Percentiles rank a stretch among this genome's conserved stretches.
phyloP scores from a whole-genome alignment of 2,113 vertebrate genomes.

The Myotis yumanensis region DNA sequence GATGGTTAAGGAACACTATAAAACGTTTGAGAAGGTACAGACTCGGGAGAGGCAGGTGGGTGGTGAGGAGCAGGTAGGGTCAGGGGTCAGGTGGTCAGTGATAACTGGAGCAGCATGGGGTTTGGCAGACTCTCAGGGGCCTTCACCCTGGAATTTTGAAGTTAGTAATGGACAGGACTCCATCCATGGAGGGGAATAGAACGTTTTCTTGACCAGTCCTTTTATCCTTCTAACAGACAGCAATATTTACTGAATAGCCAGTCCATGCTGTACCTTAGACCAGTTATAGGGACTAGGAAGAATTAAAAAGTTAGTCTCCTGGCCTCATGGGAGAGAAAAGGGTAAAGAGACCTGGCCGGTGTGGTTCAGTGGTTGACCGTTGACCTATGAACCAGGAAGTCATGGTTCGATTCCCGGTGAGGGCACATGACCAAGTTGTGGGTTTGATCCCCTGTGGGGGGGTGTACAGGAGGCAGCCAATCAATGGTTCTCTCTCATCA shows the following conservation, averaged over 20 bases:
- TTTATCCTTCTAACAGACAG: background rate
- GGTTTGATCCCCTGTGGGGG: too few relatives aligned
- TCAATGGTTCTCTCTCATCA: too few relatives aligned
- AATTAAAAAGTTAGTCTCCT: background rate
- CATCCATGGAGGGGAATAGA: background rate
- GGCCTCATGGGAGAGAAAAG: background rate
- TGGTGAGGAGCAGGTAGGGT: background rate
- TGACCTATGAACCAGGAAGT: too few relatives aligned
- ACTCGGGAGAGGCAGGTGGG: background rate
- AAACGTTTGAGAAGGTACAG: conserved; percentile 87
- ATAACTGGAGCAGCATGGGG: background rate
- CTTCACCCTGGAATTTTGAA: background rate
- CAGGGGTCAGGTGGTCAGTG: background rate
- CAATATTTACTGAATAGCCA: background rate
- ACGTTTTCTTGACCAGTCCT: background rate
- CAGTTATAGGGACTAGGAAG: background rate
- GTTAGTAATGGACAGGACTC: background rate
- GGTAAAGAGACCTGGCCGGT: too few relatives aligned
- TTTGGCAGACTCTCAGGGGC: background rate
- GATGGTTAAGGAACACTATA: conserved; percentile 88
- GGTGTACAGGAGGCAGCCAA: too few relatives aligned
- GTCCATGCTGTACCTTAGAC: background rate
- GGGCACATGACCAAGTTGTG: too few relatives aligned
- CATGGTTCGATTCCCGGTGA: too few relatives aligned
- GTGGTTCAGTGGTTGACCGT: too few relatives aligned